phyloP scores from a whole-genome alignment of 2,797 vertebrate species.

The Chiloscyllium punctatum region DNA sequence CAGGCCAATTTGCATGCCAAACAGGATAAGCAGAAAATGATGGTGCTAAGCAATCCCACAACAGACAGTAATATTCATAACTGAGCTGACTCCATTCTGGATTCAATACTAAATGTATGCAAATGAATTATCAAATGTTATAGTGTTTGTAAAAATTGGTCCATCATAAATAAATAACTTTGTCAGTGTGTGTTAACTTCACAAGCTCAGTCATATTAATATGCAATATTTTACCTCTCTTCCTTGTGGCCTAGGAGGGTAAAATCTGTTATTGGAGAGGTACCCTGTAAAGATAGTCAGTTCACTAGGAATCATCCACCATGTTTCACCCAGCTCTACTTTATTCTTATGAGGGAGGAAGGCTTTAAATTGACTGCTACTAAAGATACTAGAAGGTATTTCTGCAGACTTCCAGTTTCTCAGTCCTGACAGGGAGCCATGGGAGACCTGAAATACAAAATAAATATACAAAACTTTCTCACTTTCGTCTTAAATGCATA shows the following conservation, averaged over 20 bases:
- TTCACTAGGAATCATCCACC: slow-evolving; percentile 94
- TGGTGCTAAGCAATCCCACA: too few species aligned
- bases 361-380: slow-evolving; percentile 74
- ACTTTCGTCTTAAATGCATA: not conserved
- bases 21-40: too few species aligned
- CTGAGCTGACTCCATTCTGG: not conserved
- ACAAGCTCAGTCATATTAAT: not conserved
- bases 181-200: not conserved
- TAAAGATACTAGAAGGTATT: slow-evolving; percentile 59
- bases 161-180: not conserved
- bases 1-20: too few species aligned
- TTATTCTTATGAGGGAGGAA: slow-evolving; percentile 83
- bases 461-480: not conserved
- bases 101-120: not conserved
- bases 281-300: slow-evolving; percentile 92
- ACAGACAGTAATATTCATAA: not conserved
- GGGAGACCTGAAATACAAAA: slow-evolving; percentile 69
- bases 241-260: slow-evolving; percentile 81
- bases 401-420: slow-evolving; percentile 78
- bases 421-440: slow-evolving; percentile 77
- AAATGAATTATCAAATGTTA: not conserved
- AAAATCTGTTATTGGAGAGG: slow-evolving; percentile 90
- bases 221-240: slow-evolving; percentile 73
- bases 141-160: not conserved
- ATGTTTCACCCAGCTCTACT: slow-evolving; percentile 69